These are phyloP conservation scores for Hydractinia echinata DNA, from an alignment of 30 jellyfish, hydroid and myxozoan species.

Conservation along the genomic window DNA sequence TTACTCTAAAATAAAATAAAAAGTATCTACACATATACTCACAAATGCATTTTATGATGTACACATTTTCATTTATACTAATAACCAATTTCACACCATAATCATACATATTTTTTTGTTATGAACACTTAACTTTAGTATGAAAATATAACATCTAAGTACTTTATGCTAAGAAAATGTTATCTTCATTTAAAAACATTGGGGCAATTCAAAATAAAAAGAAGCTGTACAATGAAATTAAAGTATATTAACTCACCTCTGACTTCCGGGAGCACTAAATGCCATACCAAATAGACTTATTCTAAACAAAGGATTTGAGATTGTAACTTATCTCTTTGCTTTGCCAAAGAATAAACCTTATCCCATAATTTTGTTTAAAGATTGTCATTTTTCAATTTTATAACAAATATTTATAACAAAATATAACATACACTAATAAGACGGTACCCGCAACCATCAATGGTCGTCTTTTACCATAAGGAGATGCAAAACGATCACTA, in stretches of 20 bases:
- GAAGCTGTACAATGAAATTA: too few relatives aligned
- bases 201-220: too few relatives aligned
- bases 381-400: not conserved
- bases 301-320: constrained; percentile 29
- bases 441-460: constrained; percentile 86
- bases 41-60: too few relatives aligned
- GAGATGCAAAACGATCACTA: constrained; percentile 91
- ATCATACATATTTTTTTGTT: too few relatives aligned
- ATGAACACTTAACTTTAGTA: too few relatives aligned
- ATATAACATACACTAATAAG: constrained; percentile 53
- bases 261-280: constrained; percentile 89
- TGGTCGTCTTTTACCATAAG: constrained; percentile 89
- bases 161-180: too few relatives aligned
- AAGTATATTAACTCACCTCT: constrained; percentile 34
- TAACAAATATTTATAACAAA: not conserved
- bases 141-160: too few relatives aligned
- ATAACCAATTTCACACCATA: too few relatives aligned
- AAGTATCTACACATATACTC: not conserved
- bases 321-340: not conserved
- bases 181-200: too few relatives aligned
- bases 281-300: constrained; percentile 91
- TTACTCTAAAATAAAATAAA: constrained; percentile 39
- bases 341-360: too few relatives aligned
- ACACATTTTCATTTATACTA: too few relatives aligned
- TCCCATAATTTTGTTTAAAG: too few relatives aligned